Evolutionary conservation across 2,797 vertebrate genomes (phyloP).

Genomic region (Glossophaga mutica): DNA sequence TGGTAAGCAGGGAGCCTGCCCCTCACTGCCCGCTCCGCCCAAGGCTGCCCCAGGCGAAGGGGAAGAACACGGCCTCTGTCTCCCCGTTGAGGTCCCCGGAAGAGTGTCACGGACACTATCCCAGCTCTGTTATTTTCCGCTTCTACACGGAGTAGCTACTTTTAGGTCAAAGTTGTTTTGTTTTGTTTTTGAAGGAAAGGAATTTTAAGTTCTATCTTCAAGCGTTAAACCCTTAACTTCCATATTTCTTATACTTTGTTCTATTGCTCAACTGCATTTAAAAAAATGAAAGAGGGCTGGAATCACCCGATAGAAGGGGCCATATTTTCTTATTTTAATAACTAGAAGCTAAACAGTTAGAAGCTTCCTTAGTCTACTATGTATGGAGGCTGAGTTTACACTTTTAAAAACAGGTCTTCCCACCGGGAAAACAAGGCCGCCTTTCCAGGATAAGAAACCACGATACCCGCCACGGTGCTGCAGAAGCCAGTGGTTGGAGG

Average conservation of each 20-base stretch:
- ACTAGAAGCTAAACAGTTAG: not conserved
- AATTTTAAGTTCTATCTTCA: not conserved
- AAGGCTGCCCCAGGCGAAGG: constrained; percentile 73
- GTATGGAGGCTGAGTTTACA: not conserved
- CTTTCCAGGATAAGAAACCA: constrained; percentile 19
- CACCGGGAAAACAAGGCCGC: not conserved
- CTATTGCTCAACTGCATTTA: not conserved
- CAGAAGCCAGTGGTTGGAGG: not conserved
- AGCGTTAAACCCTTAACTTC: not conserved
- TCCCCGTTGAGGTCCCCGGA: not conserved
- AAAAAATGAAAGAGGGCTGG: not conserved
- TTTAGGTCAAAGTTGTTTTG: not conserved
- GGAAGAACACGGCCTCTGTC: not conserved
- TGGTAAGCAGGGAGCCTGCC: constrained; percentile 85
- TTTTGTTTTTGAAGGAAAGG: not conserved
- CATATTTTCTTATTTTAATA: not conserved
- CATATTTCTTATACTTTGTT: not conserved
- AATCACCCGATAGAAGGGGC: not conserved
- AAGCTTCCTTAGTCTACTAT: not conserved
- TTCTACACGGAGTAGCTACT: not conserved
- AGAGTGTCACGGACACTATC: not conserved
- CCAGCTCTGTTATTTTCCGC: not conserved
- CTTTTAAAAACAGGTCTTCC: not conserved
- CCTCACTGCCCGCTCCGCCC: constrained; percentile 87
- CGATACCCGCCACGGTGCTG: not conserved